Conservation (phyloP, 2,113 vertebrate genomes). For the Syngnathoides biaculeatus region DNA sequence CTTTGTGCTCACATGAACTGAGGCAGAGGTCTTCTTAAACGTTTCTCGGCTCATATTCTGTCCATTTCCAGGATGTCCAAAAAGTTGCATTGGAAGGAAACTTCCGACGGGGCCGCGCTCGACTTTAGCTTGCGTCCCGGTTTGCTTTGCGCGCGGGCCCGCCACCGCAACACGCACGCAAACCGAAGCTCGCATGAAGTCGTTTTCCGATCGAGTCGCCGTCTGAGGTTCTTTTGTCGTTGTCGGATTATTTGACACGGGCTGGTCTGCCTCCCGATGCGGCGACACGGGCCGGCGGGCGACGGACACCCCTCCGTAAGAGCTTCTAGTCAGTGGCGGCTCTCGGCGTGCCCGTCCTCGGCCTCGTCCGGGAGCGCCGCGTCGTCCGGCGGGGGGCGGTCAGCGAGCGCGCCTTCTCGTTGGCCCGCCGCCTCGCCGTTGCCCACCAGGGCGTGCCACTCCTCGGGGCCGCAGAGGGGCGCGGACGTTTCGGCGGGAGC, state of each 20-base stretch:
- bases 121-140: not conserved
- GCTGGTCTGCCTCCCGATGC: slow-evolving; percentile 19
- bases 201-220: not conserved
- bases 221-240: slow-evolving; percentile 47
- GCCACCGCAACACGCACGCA: slow-evolving; percentile 45
- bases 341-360: slow-evolving; percentile 52
- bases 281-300: not conserved
- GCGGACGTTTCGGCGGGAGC: slow-evolving; percentile 29
- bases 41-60: not conserved
- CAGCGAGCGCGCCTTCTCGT: slow-evolving; percentile 42
- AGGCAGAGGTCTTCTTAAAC: not conserved
- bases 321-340: slow-evolving; percentile 71
- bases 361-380: slow-evolving; percentile 53
- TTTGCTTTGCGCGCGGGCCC: slow-evolving; percentile 13
- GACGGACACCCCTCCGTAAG: no score
- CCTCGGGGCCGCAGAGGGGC: slow-evolving; percentile 52
- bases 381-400: slow-evolving; percentile 54
- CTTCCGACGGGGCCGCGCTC: not conserved
- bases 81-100: not conserved
- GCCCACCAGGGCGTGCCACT: slow-evolving; percentile 76
- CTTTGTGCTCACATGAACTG: not conserved
- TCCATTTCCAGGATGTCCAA: not conserved
- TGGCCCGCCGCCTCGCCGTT: slow-evolving; percentile 18
- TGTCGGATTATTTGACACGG: slow-evolving; percentile 32
- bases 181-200: slow-evolving; percentile 36